Evolutionary conservation across 2,113 vertebrate genomes (phyloP).

Genomic region (Neotragus pygmaeus): DNA sequence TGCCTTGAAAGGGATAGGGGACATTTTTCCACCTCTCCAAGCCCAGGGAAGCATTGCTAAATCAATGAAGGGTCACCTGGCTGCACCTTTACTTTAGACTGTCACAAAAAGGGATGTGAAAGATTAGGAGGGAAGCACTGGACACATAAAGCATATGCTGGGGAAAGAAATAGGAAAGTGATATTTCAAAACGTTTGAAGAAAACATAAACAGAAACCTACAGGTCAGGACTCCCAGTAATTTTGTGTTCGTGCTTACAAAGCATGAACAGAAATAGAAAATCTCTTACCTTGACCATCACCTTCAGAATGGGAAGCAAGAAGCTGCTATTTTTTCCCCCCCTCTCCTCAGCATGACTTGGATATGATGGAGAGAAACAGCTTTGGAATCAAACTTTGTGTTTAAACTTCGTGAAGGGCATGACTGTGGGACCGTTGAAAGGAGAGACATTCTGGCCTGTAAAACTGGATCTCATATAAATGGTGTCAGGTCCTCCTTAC

Average conservation of each 20-base stretch:
- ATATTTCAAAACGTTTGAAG: not conserved
- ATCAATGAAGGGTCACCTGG: slow-evolving; percentile 46
- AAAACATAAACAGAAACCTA: slow-evolving; percentile 14
- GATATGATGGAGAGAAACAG: not conserved
- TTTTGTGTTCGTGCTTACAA: slow-evolving; percentile 44
- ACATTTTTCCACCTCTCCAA: not conserved
- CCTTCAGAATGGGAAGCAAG: slow-evolving; percentile 36
- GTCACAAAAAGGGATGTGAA: slow-evolving; percentile 3
- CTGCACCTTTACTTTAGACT: slow-evolving; percentile 33
- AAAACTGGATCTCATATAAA: not conserved
- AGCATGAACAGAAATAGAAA: slow-evolving; percentile 29
- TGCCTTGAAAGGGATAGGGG: not conserved
- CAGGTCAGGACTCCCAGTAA: not conserved
- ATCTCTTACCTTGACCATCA: slow-evolving; percentile 43
- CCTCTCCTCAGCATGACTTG: not conserved
- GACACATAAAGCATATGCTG: not conserved
- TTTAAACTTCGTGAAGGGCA: not conserved
- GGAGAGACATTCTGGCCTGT: not conserved
- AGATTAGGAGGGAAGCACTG: not conserved
- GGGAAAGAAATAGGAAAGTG: not conserved
- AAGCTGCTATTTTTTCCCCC: accelerated
- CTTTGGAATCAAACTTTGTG: not conserved
- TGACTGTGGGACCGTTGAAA: not conserved
- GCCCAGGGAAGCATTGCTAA: slow-evolving; percentile 14
- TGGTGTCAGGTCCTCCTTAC: not conserved